Conservation (phyloP, 2,113 vertebrate species). For the Corvus moneduloides region DNA sequence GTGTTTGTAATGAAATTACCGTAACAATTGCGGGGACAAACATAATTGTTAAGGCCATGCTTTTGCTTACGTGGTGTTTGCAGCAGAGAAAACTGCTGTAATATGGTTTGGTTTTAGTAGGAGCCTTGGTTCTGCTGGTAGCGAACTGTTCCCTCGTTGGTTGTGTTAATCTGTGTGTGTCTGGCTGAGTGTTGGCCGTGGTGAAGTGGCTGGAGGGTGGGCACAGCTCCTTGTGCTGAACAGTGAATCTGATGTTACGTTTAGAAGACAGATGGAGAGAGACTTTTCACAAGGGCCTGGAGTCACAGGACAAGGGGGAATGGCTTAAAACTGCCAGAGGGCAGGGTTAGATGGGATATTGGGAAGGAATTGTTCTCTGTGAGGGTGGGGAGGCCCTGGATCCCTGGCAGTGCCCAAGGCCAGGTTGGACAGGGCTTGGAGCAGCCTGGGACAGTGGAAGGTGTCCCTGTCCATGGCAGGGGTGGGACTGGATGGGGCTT, state of each 20-base stretch:
- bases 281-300: neutral
- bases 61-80: neutral
- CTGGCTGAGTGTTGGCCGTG: neutral
- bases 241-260: accelerated
- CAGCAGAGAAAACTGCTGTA: neutral
- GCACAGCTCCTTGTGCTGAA: neutral
- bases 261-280: accelerated
- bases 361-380: accelerated
- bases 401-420: neutral
- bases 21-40: neutral
- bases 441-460: accelerated
- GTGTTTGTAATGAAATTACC: neutral
- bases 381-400: accelerated
- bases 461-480: neutral
- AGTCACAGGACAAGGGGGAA: neutral
- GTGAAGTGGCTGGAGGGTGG: neutral
- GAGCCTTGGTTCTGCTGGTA: neutral
- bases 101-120: too few relatives aligned
- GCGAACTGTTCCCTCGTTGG: accelerated
- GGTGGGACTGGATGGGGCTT: neutral
- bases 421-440: accelerated
- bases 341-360: accelerated
- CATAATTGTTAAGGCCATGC: neutral
- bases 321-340: neutral
- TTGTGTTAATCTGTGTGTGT: neutral